phyloP scores from a whole-genome alignment of 2,888 invertebrate species.

The Drosophila prostipennis region DNA sequence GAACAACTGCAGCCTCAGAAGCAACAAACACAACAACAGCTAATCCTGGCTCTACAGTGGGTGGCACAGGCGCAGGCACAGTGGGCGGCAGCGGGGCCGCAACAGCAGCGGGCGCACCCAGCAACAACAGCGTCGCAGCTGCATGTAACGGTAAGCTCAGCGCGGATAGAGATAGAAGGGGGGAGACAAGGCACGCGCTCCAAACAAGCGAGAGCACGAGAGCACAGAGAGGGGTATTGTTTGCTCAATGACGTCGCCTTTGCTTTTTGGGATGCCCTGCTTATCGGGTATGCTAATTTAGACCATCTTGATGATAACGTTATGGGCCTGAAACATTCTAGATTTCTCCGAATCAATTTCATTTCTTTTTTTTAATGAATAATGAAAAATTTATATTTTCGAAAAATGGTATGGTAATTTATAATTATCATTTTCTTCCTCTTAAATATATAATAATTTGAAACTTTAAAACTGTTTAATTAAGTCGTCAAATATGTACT shows the following conservation, averaged over 20 bases:
- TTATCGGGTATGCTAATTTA: conserved; percentile 1
- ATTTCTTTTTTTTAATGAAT: background rate
- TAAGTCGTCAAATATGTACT: no score
- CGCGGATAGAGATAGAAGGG: background rate
- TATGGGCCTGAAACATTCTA: no score
- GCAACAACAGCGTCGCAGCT: conserved; percentile 67
- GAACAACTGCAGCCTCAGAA: conserved; percentile 23
- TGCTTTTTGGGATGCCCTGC: conserved; percentile 35
- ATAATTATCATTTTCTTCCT: no score
- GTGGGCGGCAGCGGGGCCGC: conserved; percentile 46
- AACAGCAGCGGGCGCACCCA: conserved; percentile 52
- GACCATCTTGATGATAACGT: background rate
- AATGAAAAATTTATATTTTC: no score
- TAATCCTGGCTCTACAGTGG: conserved; percentile 39
- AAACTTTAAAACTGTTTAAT: background rate
- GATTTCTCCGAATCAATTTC: no score
- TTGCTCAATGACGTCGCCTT: conserved; percentile 39
- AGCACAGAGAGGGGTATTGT: conserved; percentile 38
- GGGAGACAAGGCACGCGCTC: conserved; percentile 11
- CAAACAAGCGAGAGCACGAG: conserved; percentile 18
- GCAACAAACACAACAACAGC: conserved; percentile 32
- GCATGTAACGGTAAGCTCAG: conserved; percentile 76
- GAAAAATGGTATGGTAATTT: no score
- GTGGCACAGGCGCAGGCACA: conserved; percentile 17
- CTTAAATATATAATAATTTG: background rate